A percentile compares a stretch with the other conserved stretches of the same genome.
These are phyloP conservation scores for Radopholus similis DNA, from an alignment of 1,140 invertebrate genomes.

Conservation along the genomic window DNA sequence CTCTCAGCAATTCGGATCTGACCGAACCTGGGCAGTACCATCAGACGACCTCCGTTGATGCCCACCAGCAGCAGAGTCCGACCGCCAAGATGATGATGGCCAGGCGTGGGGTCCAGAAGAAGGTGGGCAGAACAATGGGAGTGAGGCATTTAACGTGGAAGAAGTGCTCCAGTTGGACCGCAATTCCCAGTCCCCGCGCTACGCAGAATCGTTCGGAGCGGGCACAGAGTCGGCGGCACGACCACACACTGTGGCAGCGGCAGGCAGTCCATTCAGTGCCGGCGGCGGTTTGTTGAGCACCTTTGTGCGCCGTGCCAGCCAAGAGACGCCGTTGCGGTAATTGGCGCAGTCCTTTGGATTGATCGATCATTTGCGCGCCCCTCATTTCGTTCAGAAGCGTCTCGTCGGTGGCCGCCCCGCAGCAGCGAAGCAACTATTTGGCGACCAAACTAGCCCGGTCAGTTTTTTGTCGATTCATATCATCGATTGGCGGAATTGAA, in stretches of 20 bases:
- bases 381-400: neutral
- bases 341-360: neutral
- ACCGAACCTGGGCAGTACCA: slow-evolving; percentile 12
- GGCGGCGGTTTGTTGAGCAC: no score
- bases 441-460: slow-evolving; percentile 14
- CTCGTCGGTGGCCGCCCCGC: neutral
- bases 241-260: no score
- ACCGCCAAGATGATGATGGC: neutral
- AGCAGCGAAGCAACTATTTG: slow-evolving; percentile 8
- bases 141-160: no score
- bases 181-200: no score
- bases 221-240: no score
- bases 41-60: neutral
- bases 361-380: neutral
- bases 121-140: neutral
- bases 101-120: slow-evolving; percentile 12
- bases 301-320: no score
- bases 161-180: no score
- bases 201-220: no score
- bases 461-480: neutral
- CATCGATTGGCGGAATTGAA: neutral
- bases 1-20: slow-evolving; percentile 43
- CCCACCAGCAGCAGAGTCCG: neutral
- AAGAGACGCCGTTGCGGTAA: neutral
- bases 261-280: no score